Base-by-base conservation (phyloP, 2,113 vertebrate species). In the Andinoacara biseriatus region DNA sequence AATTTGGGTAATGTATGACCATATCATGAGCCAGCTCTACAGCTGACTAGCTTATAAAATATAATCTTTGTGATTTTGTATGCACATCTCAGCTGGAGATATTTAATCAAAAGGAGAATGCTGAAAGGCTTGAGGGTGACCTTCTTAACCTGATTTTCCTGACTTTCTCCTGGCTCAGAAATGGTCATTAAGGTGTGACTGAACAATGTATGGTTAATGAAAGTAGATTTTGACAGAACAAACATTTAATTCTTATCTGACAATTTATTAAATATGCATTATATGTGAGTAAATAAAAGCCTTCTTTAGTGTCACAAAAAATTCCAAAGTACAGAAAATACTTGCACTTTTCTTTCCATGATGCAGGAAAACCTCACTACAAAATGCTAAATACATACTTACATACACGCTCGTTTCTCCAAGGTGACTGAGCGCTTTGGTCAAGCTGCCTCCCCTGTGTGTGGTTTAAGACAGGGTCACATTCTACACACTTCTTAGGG, bases 401-500 rank as follows among this genome's bases (percentile, higher is more conserved):
- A 74, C 38, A 67, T 29, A 10, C 10, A 69, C 67, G 54, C 14
- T 80, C 76, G 58, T 91, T 89, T 93, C 83, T 89, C 90, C 26
- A 38, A 9, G 31, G 40, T 65, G 11, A 20, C 40, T 40, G 13
- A 40, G 82, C 63, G 74, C 87, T 82, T 86, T 78, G 74, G 83
- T 56, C 74, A 35, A 62, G 15, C 65, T 58, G 62, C 63, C 58
- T 40, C 35, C 74, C 79, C 63, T 10, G 11, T 29, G 56, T 3
- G 11, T 49, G 80, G 80, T 77, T 87, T 90, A 63, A 87, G 54
- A 38, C 52, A 80, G 78, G 88, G 81, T 92, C 93, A 93, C 94
- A 95, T 95, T 95, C 93, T 90, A 87, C 54, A 61, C 74, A 63
- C 46, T 3, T 59, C 65, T 59, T 80, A 65, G 20, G 3, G 20